Conservation (phyloP, 2,113 vertebrate species). For the Sakesphorus luctuosus region DNA sequence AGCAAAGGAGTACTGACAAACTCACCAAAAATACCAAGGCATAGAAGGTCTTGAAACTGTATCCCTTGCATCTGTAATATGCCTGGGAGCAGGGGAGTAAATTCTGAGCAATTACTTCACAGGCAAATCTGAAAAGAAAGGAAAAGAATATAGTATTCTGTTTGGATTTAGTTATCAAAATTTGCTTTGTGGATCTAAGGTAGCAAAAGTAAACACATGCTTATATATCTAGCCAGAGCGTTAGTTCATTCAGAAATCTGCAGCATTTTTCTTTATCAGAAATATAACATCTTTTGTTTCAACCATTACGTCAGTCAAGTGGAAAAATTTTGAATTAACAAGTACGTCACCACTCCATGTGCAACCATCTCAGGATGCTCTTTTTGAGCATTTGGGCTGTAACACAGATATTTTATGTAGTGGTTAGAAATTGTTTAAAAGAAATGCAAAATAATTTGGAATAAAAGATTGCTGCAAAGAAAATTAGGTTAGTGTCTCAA, state of each 20-base stretch:
- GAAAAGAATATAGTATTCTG: neutral
- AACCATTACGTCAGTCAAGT: neutral
- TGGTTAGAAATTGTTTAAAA: neutral
- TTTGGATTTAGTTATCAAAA: constrained; percentile 4
- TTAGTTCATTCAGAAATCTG: neutral
- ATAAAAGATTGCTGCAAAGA: neutral
- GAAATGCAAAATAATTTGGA: neutral
- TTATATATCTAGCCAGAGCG: neutral
- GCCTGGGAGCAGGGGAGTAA: neutral
- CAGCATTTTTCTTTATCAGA: neutral
- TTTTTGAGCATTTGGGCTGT: neutral
- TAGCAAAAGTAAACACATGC: neutral
- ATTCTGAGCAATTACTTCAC: neutral
- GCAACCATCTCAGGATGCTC: neutral
- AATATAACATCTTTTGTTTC: neutral
- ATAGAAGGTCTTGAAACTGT: neutral
- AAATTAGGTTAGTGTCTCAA: neutral
- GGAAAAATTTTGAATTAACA: neutral
- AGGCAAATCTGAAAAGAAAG: neutral
- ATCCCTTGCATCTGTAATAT: neutral
- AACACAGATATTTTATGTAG: neutral
- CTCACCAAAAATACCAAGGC: neutral
- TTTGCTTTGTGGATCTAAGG: constrained; percentile 12
- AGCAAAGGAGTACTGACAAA: neutral
- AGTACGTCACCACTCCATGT: neutral